Evolutionary conservation across 2,797 vertebrate genomes (phyloP), one percentile per base, ranked within the genome.

Genomic region (Liparis tanakae): DNA sequence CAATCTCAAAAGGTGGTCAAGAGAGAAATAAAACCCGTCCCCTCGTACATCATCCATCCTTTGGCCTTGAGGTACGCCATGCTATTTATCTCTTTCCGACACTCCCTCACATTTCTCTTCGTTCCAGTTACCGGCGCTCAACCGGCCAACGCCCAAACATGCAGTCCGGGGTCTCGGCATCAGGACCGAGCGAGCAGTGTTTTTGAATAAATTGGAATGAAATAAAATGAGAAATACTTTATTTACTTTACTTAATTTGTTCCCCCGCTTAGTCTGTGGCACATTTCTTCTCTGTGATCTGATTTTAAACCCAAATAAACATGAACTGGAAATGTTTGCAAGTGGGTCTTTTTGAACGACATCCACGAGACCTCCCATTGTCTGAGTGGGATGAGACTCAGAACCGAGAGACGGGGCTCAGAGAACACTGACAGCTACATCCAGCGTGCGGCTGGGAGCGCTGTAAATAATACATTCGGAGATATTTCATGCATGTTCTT

Each of bases 1-100:
- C 87, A 85, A 57, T 57, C 78, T 78, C 60, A 82, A 88, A 85
- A 88, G 55, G 70, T 85, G 83, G 83, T 88, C 80, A 84, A 79
- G 70, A 87, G 79, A 87, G 81, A 80, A 78, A 72, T 70, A 48
- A 84, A 86, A 75, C 80, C 85, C 83, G 77, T 85, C 67, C 65
- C 57, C 83, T 83, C 83, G 69, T 82, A 78, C 61, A 87, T 85
- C 88, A 89, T 88, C 73, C 75, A 69, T 82, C 60, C 25, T 37
- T 41, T 55, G 76, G 83, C 83, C 85, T 80, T 75, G 79, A 83
- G 76, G 63, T 76, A 71, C 70, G 81, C 78, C 46, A 60, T 25
- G 82, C 65, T 63, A 30, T 73, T 84, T 81, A 86, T 80, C 71
- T 80, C 68, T 46, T 65, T 78, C 71, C 72, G 56, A 39, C 20